Evolutionary conservation across 1,140 invertebrate genomes (phyloP), one percentile per base, ranked within the genome.

Genomic region (Metopolophium dirhodum): DNA sequence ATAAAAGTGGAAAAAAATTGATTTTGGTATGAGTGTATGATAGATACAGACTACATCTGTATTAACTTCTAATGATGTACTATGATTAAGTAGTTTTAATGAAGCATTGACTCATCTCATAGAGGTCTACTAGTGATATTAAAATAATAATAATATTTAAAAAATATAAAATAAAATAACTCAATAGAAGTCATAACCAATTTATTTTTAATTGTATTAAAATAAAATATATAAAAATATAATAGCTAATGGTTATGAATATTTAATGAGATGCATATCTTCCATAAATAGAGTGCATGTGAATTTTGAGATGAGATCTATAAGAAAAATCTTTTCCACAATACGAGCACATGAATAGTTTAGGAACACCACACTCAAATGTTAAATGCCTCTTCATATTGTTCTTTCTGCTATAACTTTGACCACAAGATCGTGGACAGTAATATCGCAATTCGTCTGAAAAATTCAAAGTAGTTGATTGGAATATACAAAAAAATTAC

Each of bases 351-450:
- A 49, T 11, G 22, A 91, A 82, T 47, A 49, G 26, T 20, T 91
- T 82, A 9, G 61, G 90, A 11, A 91, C 90, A 30, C 92, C 85
- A 61, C 83, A 93, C 22, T 93, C 92, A 8, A 85, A 86, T 51
- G 47, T 93, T 9, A 77, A 35, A 47, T 93, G 87, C 37, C 93
- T 94, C 85, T 94, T 94, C 41, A 95, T 90, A 82, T 94, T 94
- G 45, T 94, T 94, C 9, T 94, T 94, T 26, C 94, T 94, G 18
- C 94, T 94, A 94, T 95, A 95, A 68, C 14, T 91, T 82, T 30
- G 37, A 9, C 90, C 90, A 49, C 61, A 91, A 49, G 30, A 35
- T 23, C 26, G 77, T 20, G 7, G 30, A 82, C 61, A 91, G 22
- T 91, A 82, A 91, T 77, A 91, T 30, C 30, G 45, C 87, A 89